Base-by-base conservation (phyloP, 2,797 vertebrate genomes). In the Syngnathus acus region DNA sequence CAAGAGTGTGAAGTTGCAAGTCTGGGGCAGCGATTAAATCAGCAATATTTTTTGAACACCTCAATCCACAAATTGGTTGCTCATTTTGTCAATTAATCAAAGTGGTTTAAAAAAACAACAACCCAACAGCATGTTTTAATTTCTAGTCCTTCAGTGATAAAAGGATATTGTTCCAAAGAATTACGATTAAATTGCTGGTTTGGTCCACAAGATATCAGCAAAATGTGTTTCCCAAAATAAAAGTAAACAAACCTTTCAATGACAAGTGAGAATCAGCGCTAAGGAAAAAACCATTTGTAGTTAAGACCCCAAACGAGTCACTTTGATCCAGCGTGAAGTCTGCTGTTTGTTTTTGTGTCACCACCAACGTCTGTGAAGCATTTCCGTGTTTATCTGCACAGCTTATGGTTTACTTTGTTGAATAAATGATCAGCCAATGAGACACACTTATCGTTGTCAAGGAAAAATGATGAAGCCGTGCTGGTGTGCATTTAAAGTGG, bases 391-490 rank as follows among this genome's bases (percentile, higher is more conserved):
- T 74, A 79, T 86, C 80, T 62, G 67, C 70, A 55, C 43, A 64
- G 5, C 68, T 63, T 71, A 74, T 72, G 76, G 74, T 67, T 72
- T 68, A 59, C 48, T 51, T n/a, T 51, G 8, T 9, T 42, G 80
- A 81, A 77, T 39, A 75, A 76, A 78, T 68, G 58, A 78, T 86
- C 80, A 68, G 23, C 82, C 57, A 79, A 82, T 77, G 73, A 79
- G 76, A 75, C 17, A 59, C 73, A 84, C 81, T 82, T 81, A 86
- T 80, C 72, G 78, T 72, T 71, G 5, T 80, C 71, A 84, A 84
- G 80, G 80, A 68, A 72, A 84, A 71, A 79, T 75, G 75, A 86
- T 84, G 84, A 83, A 84, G 67, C 67, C 63, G 51, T 19, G 75
- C 75, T 66, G 50, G 77, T 71, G 71, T 5, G 64, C 81, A 75